Evolutionary conservation across 1,140 invertebrate genomes (phyloP).

Genomic region (Heliothis subflexa): DNA sequence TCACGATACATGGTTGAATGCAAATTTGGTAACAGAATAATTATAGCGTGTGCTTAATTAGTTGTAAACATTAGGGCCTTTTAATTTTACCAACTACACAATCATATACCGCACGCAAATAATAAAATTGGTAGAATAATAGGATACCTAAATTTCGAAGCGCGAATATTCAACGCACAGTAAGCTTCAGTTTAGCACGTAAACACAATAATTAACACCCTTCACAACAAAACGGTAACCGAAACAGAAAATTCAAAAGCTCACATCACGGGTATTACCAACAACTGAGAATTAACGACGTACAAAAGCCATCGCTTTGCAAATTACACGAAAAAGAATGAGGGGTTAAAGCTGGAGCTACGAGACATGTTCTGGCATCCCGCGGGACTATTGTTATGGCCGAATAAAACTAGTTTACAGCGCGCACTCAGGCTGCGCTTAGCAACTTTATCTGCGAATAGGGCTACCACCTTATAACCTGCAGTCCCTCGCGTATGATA

Average conservation of each 20-base stretch:
- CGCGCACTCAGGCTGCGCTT: constrained; percentile 53
- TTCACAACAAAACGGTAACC: constrained; percentile 18
- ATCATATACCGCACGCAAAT: not conserved
- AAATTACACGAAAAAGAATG: constrained; percentile 50
- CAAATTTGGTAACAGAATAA: not conserved
- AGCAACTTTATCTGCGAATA: constrained; percentile 60
- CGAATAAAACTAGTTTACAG: constrained; percentile 67
- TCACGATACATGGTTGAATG: not conserved
- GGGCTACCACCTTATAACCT: constrained; percentile 7
- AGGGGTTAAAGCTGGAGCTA: constrained; percentile 49
- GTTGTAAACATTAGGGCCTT: not conserved
- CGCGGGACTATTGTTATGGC: constrained; percentile 61
- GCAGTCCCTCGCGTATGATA: not conserved
- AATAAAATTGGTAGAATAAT: not conserved
- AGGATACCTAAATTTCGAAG: not conserved
- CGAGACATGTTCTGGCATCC: constrained; percentile 54
- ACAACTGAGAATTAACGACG: constrained; percentile 47
- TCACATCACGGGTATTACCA: constrained; percentile 16
- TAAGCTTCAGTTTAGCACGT: constrained; percentile 12
- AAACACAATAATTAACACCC: constrained; percentile 13
- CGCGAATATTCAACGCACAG: constrained; percentile 11
- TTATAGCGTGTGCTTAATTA: no score
- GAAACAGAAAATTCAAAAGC: constrained; percentile 19
- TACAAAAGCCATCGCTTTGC: constrained; percentile 52
- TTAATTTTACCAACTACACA: not conserved